Percentiles rank a stretch among this genome's conserved stretches.
Evolutionary conservation across 2,888 invertebrate genomes (phyloP).

Genomic region (Cinara cedri): DNA sequence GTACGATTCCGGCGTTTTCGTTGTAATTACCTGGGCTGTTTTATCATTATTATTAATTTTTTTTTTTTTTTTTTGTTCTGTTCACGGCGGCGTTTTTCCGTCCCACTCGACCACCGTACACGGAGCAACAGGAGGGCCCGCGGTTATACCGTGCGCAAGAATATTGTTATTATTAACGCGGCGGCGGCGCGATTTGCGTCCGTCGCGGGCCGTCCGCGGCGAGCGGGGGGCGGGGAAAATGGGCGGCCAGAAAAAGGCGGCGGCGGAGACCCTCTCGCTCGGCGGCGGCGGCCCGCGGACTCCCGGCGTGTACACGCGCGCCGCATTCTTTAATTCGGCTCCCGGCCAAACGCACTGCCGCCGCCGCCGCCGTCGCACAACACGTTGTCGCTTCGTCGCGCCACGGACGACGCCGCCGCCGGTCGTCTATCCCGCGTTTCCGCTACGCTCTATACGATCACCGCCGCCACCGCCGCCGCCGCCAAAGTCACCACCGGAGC

Average conservation of each 20-base stretch:
- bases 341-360: constrained; percentile 43
- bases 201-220: constrained; percentile 1
- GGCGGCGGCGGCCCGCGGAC: constrained; percentile 37
- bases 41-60: no score
- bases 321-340: constrained; percentile 45
- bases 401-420: background rate
- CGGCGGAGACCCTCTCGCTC: constrained; percentile 12
- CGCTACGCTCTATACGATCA: background rate
- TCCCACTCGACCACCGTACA: no score
- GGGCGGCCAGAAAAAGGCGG: constrained; percentile 31
- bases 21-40: no score
- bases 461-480: background rate
- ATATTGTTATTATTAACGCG: no score
- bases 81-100: no score
- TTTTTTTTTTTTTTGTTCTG: no score
- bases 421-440: background rate
- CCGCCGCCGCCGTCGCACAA: constrained; percentile 12
- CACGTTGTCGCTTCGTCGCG: constrained; percentile 11
- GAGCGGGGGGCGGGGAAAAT: background rate
- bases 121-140: background rate
- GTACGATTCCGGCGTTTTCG: no score
- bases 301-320: constrained; percentile 14
- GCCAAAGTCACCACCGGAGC: background rate
- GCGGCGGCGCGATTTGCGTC: constrained; percentile 30
- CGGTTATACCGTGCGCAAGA: background rate